Conservation (phyloP, 2,888 invertebrate species). For the Myathropa florea region DNA sequence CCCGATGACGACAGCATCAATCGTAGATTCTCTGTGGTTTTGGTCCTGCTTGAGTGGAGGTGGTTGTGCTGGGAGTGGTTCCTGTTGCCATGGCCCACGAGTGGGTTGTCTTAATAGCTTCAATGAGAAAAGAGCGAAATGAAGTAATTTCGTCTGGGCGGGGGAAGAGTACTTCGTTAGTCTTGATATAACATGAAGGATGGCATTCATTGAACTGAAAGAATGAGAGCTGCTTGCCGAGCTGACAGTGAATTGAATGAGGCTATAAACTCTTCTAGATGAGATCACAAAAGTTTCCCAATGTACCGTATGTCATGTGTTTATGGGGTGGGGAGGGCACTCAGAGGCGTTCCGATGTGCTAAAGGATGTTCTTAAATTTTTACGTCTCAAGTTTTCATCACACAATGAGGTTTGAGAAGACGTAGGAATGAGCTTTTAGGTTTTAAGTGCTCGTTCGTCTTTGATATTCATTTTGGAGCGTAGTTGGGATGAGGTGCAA, state of each 20-base stretch:
- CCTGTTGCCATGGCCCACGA: not conserved
- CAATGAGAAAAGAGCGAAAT: not conserved
- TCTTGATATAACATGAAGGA: not conserved
- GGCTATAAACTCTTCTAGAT: not conserved
- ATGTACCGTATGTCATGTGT: not conserved
- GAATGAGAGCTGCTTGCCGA: not conserved
- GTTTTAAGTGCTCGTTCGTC: too few species aligned
- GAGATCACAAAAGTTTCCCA: not conserved
- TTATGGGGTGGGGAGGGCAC: not conserved
- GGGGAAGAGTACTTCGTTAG: not conserved
- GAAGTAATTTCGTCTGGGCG: not conserved
- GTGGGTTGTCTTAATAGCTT: not conserved
- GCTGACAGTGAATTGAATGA: not conserved
- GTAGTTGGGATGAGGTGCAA: too few species aligned
- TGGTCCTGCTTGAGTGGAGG: not conserved
- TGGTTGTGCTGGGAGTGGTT: not conserved
- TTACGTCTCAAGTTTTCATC: not conserved
- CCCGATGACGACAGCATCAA: not conserved
- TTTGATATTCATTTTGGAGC: too few species aligned
- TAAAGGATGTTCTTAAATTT: not conserved
- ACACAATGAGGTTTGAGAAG: not conserved
- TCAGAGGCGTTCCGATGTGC: not conserved
- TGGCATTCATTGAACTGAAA: not conserved
- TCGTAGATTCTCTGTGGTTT: not conserved
- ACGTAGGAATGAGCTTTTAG: too few species aligned